These are phyloP conservation scores for Morpho helenor DNA, from an alignment of 2,888 invertebrate species.

Conservation along the genomic window DNA sequence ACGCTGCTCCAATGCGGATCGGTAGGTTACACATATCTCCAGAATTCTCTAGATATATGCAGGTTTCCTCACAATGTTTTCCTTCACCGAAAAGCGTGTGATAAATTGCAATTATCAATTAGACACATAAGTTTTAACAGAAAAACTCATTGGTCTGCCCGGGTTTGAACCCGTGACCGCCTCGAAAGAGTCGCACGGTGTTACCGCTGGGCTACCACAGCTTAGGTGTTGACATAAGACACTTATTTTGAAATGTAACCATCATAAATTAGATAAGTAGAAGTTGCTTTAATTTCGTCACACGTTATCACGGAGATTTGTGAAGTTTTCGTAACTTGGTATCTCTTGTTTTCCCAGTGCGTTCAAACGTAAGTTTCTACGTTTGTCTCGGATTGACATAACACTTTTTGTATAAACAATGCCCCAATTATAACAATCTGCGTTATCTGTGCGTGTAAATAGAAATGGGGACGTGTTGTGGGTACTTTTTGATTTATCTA, in stretches of 20 bases:
- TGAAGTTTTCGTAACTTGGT: slow-evolving; percentile 18
- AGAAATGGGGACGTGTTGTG: slow-evolving; percentile 15
- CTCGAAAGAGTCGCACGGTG: too few relatives aligned
- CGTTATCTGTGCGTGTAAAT: slow-evolving; percentile 19
- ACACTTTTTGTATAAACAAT: slow-evolving; percentile 16
- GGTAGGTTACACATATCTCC: too few relatives aligned
- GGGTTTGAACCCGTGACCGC: too few relatives aligned
- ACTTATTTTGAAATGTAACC: neutral
- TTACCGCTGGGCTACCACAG: too few relatives aligned
- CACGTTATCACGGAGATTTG: slow-evolving; percentile 14
- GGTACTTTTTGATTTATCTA: slow-evolving; percentile 10
- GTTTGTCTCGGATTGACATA: slow-evolving; percentile 15
- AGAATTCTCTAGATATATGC: too few relatives aligned
- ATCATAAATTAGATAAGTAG: slow-evolving; percentile 8
- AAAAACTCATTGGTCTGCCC: too few relatives aligned
- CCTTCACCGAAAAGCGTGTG: too few relatives aligned
- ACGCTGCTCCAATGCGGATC: too few relatives aligned
- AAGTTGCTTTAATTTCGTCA: slow-evolving; percentile 10
- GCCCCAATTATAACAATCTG: slow-evolving; percentile 20
- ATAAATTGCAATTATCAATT: too few relatives aligned
- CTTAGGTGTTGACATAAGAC: too few relatives aligned
- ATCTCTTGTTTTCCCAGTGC: slow-evolving; percentile 10
- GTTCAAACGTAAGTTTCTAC: slow-evolving; percentile 7
- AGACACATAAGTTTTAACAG: too few relatives aligned
- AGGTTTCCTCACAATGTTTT: too few relatives aligned